Base-by-base conservation (phyloP, 1,140 invertebrate species). In the Platyura marginata region DNA sequence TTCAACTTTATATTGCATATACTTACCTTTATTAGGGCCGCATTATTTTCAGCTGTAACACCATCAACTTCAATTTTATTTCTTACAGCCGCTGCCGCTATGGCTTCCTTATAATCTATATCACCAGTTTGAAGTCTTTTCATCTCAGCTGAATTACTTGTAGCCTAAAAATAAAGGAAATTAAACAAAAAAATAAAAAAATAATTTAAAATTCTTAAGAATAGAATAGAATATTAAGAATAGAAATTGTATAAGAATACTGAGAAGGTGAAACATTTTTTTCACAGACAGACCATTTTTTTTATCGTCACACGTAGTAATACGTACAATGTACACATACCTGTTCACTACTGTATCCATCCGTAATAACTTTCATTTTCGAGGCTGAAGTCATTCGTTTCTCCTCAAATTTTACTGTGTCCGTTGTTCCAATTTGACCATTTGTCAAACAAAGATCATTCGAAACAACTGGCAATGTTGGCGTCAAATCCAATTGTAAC, bases 311-410 rank as follows among this genome's bases (percentile, higher is more conserved):
- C n/a, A n/a, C n/a, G n/a, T n/a, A n/a, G n/a, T n/a, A n/a, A n/a
- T n/a, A n/a, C n/a, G n/a, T n/a, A n/a, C n/a, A n/a, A n/a, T n/a
- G n/a, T n/a, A n/a, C 6, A 40, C 65, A 65, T 51, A 77, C 74
- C 49, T 78, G 76, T 49, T 88, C 84, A 3, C 81, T 75, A 62
- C 79, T 86, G 55, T 78, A 83, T 40, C 78, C 79, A 53, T 87
- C 83, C 34, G 78, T 78, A n/a, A 83, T 70, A 9, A 83, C 74
- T 55, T 84, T 81, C 1, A 80, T 82, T 47, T 81, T 83, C 11
- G 77, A 80, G 3, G 80, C 77, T 20, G 80, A 82, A 21, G 79
- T 81, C 51, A 75, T 70, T 50, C 75, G 72, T 53, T 81, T 83
- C 61, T 81, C 80, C 64, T 81, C 81, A 57, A 73, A 88, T 63